Base-by-base conservation (phyloP, 2,797 vertebrate genomes). In the Sphenodon punctatus region DNA sequence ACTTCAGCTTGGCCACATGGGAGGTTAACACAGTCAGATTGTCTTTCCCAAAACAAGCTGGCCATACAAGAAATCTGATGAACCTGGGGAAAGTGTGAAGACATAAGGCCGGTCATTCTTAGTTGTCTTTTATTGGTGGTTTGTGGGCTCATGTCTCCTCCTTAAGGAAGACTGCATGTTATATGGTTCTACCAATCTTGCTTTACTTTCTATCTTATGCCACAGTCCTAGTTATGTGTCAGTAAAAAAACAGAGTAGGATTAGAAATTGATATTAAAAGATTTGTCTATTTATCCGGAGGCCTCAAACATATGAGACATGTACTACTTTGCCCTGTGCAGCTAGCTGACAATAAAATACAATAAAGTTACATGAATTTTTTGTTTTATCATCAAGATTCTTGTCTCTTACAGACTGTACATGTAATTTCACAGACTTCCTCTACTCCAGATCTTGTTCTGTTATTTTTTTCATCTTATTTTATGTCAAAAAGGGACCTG, bases 291-390 rank as follows among this genome's bases (percentile, higher is more conserved):
- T 82, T 80, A 67, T 68, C 38, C 38, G 43, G 61, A 78, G 11
- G 1, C 10, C 43, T 42, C 74, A 51, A 20, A 67, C 80, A 70
- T 51, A 67, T 78, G 76, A 78, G 55, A 6, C 2, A 12, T 9
- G 3, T 72, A 19, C 2, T 72, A 13, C 64, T 77, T 91, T 82
- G 61, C 23, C 17, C 9, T 30, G 0, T 48, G 8, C 9, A 5
- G 0, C 1, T 76, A 4, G 55, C 12, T 1, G 0, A 5, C 22
- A 59, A 27, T 12, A 10, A 15, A 81, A 51, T 0, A 0, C 23
- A 2, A 5, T 48, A 71, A 74, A 11, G 48, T n/a, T 51, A 15
- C 7, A 53, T 74, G 30, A 67, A 81, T 60, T 49, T 4, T 8
- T 4, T 65, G 4, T 25, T 67, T 58, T 27, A 34, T 67, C 76